Evolutionary conservation across 2,113 vertebrate species (phyloP).

Genomic region (Phaetusa simplex): DNA sequence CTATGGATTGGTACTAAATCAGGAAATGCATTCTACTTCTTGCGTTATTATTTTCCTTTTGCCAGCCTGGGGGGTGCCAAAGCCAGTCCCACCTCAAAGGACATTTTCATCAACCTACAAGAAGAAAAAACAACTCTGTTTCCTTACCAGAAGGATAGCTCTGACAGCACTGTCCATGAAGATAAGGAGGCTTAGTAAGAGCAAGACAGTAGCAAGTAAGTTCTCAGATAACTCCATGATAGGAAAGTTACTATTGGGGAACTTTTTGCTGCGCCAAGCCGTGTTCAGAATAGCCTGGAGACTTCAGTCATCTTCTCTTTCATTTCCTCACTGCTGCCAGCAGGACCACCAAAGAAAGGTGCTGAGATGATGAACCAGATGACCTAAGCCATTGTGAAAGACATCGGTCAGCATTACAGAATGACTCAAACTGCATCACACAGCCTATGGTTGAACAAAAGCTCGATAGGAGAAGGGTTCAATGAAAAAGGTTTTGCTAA

Average conservation of each 20-base stretch:
- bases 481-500: constrained; percentile 10
- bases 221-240: not conserved
- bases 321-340: not conserved
- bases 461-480: not conserved
- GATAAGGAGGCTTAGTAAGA: not conserved
- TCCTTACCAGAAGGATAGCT: not conserved
- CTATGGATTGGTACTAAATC: not conserved
- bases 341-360: not conserved
- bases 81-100: not conserved
- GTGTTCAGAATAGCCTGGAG: not conserved
- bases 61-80: not conserved
- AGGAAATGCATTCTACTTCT: not conserved
- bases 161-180: not conserved
- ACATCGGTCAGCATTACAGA: not conserved
- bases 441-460: not conserved
- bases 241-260: not conserved
- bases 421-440: not conserved
- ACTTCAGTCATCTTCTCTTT: not conserved
- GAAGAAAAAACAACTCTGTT: not conserved
- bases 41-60: not conserved
- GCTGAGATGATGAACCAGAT: not conserved
- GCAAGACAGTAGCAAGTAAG: not conserved
- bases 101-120: not conserved
- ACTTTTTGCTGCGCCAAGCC: not conserved
- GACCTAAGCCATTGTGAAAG: not conserved